phyloP scores from a whole-genome alignment of 2,888 invertebrate species.

The Thera obeliscata region DNA sequence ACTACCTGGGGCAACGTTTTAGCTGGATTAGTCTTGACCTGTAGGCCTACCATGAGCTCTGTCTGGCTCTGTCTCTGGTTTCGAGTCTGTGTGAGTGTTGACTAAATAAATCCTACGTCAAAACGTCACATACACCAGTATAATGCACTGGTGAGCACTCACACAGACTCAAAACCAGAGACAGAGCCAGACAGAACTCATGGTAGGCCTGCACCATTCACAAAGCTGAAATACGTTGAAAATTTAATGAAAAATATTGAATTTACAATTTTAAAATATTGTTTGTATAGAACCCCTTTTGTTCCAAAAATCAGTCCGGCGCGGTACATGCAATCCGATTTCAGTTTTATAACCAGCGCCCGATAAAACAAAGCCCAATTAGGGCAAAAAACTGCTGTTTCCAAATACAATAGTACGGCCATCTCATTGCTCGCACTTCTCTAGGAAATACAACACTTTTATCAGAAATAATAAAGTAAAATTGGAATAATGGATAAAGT shows the following conservation, averaged over 20 bases:
- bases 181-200: too few species aligned
- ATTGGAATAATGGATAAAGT: conserved; percentile 48
- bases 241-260: neutral
- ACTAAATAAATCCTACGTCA: too few species aligned
- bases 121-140: neutral
- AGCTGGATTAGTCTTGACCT: too few species aligned
- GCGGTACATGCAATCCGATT: conserved; percentile 5
- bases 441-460: conserved; percentile 37
- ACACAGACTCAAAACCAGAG: too few species aligned
- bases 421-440: conserved; percentile 1
- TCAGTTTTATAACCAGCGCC: neutral
- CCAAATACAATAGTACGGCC: conserved; percentile 3
- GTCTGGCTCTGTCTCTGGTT: too few species aligned
- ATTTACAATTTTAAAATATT: neutral
- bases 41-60: too few species aligned
- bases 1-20: too few species aligned
- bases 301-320: neutral
- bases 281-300: neutral
- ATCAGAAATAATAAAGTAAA: conserved; percentile 46
- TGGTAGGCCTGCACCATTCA: too few species aligned
- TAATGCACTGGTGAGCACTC: too few species aligned
- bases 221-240: neutral
- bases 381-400: conserved; percentile 6
- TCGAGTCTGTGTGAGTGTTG: too few species aligned
- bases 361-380: conserved; percentile 11